These are phyloP conservation scores for Drosophila pseudotakahashii DNA, from an alignment of 2,888 invertebrate genomes.

Conservation along the genomic window DNA sequence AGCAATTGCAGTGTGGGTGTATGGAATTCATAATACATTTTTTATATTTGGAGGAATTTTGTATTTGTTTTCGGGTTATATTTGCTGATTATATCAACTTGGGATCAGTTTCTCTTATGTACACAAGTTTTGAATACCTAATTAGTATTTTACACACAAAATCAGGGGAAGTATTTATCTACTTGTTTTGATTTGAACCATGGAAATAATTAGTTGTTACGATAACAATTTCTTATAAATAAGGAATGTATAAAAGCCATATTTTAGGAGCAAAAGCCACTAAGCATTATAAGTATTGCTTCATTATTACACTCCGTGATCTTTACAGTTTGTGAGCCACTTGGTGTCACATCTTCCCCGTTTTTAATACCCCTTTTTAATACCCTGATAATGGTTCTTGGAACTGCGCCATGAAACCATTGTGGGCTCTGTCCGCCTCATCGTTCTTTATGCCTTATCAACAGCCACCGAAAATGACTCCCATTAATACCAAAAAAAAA, in stretches of 20 bases:
- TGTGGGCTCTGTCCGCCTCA: slow-evolving; percentile 12
- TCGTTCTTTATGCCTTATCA: slow-evolving; percentile 56
- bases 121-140: not conserved
- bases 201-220: too few species aligned
- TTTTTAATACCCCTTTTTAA: slow-evolving; percentile 29
- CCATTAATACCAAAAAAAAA: slow-evolving; percentile 44
- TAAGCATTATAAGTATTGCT: not conserved
- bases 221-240: too few species aligned
- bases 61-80: not conserved
- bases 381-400: slow-evolving; percentile 30
- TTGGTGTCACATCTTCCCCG: slow-evolving; percentile 1
- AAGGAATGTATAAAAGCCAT: not conserved
- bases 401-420: slow-evolving; percentile 24
- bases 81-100: not conserved
- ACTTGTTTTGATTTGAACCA: too few species aligned
- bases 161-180: not conserved
- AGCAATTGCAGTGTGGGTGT: not conserved
- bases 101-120: not conserved
- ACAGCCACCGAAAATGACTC: slow-evolving; percentile 32
- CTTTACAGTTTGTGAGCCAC: slow-evolving; percentile 43
- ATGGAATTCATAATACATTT: too few species aligned
- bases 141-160: too few species aligned
- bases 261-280: not conserved
- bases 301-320: not conserved
- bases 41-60: not conserved